These are phyloP conservation scores for Nematolebias whitei DNA, from an alignment of 2,113 vertebrate genomes.

Conservation along the genomic window DNA sequence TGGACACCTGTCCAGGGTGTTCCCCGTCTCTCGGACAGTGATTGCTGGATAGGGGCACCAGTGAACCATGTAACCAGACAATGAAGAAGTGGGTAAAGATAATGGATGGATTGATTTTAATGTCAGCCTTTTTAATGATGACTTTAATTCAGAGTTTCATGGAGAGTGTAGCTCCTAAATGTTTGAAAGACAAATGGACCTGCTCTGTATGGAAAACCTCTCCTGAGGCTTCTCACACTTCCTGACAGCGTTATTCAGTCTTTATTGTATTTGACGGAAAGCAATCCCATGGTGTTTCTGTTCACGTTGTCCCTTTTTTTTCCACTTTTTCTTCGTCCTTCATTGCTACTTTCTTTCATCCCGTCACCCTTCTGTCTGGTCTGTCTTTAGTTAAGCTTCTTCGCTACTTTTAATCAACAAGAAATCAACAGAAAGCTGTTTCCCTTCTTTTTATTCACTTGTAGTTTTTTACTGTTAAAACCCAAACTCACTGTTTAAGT, in stretches of 20 bases:
- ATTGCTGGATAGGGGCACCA: too few relatives aligned
- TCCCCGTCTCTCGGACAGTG: too few relatives aligned
- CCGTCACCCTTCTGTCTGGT: constrained; percentile 1
- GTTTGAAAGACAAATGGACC: not conserved
- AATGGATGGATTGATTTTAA: too few relatives aligned
- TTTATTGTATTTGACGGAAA: constrained; percentile 27
- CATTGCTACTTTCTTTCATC: constrained; percentile 3
- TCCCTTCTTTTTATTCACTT: not conserved
- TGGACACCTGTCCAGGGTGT: too few relatives aligned
- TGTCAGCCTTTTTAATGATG: too few relatives aligned
- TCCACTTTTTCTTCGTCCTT: not conserved
- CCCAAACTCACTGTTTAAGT: not conserved
- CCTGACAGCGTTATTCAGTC: constrained; percentile 11
- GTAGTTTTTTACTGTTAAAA: constrained; percentile 1
- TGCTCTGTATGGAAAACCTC: constrained; percentile 3
- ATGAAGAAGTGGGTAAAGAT: too few relatives aligned
- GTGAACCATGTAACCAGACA: too few relatives aligned
- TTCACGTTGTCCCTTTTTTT: constrained; percentile 28
- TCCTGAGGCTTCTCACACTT: constrained; percentile 1
- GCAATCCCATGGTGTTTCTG: not conserved
- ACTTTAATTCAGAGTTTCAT: too few relatives aligned
- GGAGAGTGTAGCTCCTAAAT: constrained; percentile 2
- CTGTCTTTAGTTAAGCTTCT: not conserved
- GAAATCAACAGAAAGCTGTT: not conserved
- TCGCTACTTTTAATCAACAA: constrained; percentile 14